A percentile compares a stretch with the other conserved stretches of the same genome.
Evolutionary conservation across 2,797 vertebrate genomes (phyloP).

Genomic region (Calcarius lapponicus): DNA sequence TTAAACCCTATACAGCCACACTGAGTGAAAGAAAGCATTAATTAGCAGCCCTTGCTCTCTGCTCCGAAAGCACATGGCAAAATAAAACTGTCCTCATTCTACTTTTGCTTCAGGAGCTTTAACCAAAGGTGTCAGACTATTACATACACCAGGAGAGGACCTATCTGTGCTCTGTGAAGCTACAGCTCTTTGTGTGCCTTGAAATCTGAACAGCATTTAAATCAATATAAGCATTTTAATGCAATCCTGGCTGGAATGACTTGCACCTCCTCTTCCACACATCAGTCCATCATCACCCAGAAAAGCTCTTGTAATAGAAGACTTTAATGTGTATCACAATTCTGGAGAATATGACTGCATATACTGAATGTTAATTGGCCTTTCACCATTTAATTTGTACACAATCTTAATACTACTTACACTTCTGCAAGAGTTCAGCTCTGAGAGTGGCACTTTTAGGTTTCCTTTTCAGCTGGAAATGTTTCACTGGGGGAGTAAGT

Average conservation of each 20-base stretch:
- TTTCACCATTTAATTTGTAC: neutral
- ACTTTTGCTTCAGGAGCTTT: neutral
- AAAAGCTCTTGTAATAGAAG: neutral
- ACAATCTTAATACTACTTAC: conserved; percentile 77
- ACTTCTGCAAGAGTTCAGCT: conserved; percentile 97
- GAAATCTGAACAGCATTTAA: conserved; percentile 16
- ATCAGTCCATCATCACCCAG: neutral
- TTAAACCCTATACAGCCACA: neutral
- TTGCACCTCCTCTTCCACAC: neutral
- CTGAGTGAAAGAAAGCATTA: neutral
- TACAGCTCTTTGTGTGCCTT: neutral
- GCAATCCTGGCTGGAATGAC: neutral
- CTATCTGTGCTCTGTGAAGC: neutral
- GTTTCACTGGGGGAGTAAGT: conserved; percentile 95
- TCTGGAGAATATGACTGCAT: neutral
- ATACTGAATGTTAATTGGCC: neutral
- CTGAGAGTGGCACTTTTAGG: conserved; percentile 97
- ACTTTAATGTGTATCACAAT: neutral
- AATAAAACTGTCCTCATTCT: neutral
- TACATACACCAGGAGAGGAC: neutral
- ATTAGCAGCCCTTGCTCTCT: neutral
- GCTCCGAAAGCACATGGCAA: neutral
- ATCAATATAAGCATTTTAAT: neutral
- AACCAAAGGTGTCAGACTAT: neutral
- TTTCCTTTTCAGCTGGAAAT: conserved; percentile 97